These are phyloP conservation scores for Cephalopterus ornatus DNA, from an alignment of 2,113 vertebrate genomes.

Conservation along the genomic window DNA sequence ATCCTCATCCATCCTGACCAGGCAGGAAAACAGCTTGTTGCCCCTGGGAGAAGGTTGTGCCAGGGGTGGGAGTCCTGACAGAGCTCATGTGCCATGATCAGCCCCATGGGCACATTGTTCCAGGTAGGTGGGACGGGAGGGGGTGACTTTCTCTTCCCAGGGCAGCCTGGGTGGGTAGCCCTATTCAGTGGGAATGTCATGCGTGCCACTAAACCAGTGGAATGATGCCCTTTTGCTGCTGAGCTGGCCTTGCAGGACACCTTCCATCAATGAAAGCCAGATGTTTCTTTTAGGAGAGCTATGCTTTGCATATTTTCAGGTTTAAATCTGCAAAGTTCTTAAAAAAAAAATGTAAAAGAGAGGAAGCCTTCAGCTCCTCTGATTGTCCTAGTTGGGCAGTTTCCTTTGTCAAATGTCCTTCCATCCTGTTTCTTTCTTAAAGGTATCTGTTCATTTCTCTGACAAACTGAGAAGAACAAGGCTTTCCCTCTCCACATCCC, in stretches of 20 bases:
- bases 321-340: not conserved
- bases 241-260: not conserved
- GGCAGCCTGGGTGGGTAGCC: not conserved
- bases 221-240: too few relatives aligned
- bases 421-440: too few relatives aligned
- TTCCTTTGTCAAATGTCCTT: not conserved
- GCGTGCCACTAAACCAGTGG: accelerated
- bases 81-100: not conserved
- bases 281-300: not conserved
- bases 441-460: not conserved
- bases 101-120: accelerated
- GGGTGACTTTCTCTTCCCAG: not conserved
- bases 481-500: too few relatives aligned
- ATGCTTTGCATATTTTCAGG: not conserved
- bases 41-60: not conserved
- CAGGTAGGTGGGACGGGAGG: accelerated
- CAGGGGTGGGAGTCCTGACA: not conserved
- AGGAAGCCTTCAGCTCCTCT: not conserved
- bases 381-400: not conserved
- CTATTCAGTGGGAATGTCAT: accelerated
- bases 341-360: not conserved
- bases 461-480: not conserved
- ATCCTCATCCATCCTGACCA: not conserved
- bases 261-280: accelerated
- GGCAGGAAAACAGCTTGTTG: not conserved